Evolutionary conservation across 2,888 invertebrate species (phyloP).

Genomic region (Apantesis nais): DNA sequence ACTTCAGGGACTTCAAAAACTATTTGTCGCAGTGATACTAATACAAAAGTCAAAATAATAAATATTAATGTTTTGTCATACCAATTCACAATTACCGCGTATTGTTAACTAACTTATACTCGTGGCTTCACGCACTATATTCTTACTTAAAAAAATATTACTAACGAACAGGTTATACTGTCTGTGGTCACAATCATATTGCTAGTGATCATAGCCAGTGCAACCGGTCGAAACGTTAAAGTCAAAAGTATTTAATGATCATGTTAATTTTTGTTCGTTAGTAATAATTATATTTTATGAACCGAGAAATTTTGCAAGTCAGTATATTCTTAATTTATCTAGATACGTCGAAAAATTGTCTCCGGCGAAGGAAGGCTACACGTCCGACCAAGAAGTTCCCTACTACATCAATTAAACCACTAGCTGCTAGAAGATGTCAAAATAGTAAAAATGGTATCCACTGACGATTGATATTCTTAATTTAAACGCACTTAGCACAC

Average conservation of each 20-base stretch:
- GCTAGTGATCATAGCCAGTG: too few species aligned
- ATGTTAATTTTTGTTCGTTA: too few species aligned
- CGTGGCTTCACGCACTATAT: too few species aligned
- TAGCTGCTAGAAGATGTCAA: constrained; percentile 2
- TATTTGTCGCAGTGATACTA: background rate
- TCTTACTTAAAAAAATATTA: too few species aligned
- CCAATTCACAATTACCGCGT: background rate
- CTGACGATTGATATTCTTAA: background rate
- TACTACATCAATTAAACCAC: background rate
- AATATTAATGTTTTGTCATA: too few species aligned
- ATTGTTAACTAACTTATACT: background rate
- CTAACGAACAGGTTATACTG: too few species aligned
- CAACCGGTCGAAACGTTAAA: too few species aligned
- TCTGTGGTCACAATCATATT: too few species aligned
- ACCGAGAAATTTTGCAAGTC: too few species aligned
- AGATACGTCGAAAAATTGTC: background rate
- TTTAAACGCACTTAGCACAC: background rate
- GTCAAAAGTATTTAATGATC: too few species aligned
- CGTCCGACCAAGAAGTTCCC: background rate
- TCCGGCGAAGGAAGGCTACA: background rate
- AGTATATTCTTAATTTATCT: background rate
- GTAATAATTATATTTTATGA: too few species aligned
- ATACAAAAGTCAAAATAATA: background rate
- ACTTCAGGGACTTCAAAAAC: background rate
- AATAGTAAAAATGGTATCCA: constrained; percentile 6